Base-by-base conservation (phyloP, 2,797 vertebrate species). In the Mycteria americana region DNA sequence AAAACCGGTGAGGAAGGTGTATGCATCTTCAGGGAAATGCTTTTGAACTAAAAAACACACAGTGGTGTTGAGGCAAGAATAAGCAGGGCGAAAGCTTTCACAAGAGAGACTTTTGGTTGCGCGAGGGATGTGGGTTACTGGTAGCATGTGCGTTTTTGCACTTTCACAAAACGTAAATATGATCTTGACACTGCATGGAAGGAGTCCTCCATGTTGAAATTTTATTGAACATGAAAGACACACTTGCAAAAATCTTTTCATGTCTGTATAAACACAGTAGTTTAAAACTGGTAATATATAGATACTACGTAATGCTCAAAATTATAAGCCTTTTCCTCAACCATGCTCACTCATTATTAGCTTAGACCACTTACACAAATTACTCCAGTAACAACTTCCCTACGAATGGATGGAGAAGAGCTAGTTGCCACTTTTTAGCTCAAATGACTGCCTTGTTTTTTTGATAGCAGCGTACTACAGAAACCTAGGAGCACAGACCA, bases 51-150 rank as follows among this genome's bases (percentile, higher is more conserved):
- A 70, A 92, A 80, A 65, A 21, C 57, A 80, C 9, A 25, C 3
- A 37, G 17, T 24, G 7, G 30, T 63, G 48, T 3, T 74, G 43
- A 94, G n/a, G 83, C 16, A 86, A 68, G 35, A 59, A 68, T 45
- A 70, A 92, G 27, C 51, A 87, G 16, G 28, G 46, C 0, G 12
- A 65, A 93, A 83, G 28, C 46, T 59, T 84, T 63, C 67, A 63
- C 0, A 0, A 60, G n/a, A 45, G 30, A 72, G 22, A 51, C 50
- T 56, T 80, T 7, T 54, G 65, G 50, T 43, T 60, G 57, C 0
- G 2, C 0, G 6, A 85, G 39, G 68, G 39, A 56, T 33, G 57
- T 6, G 28, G 10, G 73, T n/a, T 69, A 74, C 43, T 46, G 33
- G 39, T 4, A 80, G 68, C 39, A 33, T 5, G 19, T 43, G 35